Conservation (phyloP, 2,113 vertebrate species). For the Microcebus ravelobensis region DNA sequence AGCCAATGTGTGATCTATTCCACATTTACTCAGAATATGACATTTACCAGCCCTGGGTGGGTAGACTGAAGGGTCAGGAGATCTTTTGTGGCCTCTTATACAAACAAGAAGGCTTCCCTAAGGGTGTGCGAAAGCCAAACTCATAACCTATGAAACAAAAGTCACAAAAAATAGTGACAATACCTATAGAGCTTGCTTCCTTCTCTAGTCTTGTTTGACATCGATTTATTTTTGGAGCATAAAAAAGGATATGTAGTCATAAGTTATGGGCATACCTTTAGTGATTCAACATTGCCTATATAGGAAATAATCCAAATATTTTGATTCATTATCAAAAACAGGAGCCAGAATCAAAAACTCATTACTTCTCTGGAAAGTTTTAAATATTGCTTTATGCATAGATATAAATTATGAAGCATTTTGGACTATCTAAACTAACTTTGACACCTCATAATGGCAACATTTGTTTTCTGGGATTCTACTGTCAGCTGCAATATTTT, state of each 20-base stretch:
- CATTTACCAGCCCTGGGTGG: not conserved
- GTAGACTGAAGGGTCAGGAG: not conserved
- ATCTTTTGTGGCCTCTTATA: not conserved
- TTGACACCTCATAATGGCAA: conserved; percentile 56
- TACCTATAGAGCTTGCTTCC: not conserved
- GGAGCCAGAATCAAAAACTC: not conserved
- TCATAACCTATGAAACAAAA: not conserved
- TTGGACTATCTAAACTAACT: conserved; percentile 46
- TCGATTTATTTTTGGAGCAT: not conserved
- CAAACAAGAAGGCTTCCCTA: not conserved
- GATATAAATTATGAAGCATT: conserved; percentile 53
- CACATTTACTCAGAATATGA: not conserved
- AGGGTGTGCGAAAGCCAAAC: not conserved
- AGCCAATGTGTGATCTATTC: not conserved
- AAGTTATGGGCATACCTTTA: not conserved
- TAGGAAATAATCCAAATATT: not conserved
- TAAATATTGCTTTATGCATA: not conserved
- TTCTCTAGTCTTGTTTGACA: not conserved
- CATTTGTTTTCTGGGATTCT: conserved; percentile 67
- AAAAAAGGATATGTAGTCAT: no score
- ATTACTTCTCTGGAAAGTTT: conserved; percentile 1
- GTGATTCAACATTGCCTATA: not conserved
- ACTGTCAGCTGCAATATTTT: not conserved
- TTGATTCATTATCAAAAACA: not conserved
- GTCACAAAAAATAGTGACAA: not conserved